Conservation (phyloP, 1,140 invertebrate species). For the Armadillidium nasatum region DNA sequence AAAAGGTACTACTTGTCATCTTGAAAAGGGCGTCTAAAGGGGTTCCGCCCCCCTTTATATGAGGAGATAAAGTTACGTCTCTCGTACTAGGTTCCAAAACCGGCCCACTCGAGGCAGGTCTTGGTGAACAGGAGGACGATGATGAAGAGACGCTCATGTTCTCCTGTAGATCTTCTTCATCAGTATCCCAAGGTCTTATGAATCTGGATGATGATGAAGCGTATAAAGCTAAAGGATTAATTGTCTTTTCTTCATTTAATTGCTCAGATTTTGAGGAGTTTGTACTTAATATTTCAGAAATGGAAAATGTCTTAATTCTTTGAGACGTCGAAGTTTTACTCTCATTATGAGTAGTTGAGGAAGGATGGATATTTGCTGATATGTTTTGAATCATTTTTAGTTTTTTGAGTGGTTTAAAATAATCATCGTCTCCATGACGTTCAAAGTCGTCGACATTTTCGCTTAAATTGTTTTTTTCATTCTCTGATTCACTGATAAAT, state of each 20-base stretch:
- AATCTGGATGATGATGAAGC: constrained; percentile 16
- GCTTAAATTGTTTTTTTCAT: no score
- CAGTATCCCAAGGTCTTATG: constrained; percentile 28
- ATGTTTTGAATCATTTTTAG: constrained; percentile 23
- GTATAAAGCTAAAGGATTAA: not conserved
- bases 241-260: not conserved
- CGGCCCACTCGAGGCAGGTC: not conserved
- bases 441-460: no score
- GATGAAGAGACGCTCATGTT: constrained; percentile 24
- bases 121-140: not conserved
- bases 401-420: constrained; percentile 29
- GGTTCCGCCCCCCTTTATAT: constrained; percentile 19
- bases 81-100: constrained; percentile 9
- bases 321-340: no score
- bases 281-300: constrained; percentile 20
- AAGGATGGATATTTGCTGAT: constrained; percentile 7
- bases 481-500: no score
- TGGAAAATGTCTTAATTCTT: constrained; percentile 24
- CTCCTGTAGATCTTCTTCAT: constrained; percentile 25
- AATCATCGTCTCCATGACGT: constrained; percentile 22
- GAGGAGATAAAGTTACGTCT: constrained; percentile 12
- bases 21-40: constrained; percentile 26
- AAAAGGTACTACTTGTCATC: constrained; percentile 27
- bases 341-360: not conserved
- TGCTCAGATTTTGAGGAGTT: constrained; percentile 1